Base-by-base conservation (phyloP, 1,140 invertebrate genomes). In the Dendrolimus kikuchii region DNA sequence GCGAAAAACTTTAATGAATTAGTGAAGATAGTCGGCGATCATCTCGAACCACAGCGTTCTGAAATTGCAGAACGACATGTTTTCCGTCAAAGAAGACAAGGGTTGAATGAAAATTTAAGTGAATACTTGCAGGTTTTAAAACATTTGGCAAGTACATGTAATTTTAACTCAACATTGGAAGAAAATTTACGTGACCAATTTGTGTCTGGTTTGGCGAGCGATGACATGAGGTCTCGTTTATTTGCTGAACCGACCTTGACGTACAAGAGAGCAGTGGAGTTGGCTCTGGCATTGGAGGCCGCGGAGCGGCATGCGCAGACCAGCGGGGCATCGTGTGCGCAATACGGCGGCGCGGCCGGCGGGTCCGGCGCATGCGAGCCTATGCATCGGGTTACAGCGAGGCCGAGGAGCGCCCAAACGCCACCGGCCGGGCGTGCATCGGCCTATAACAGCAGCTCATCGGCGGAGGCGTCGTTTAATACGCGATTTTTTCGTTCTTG, bases 41-140 rank as follows among this genome's bases (percentile, higher is more conserved):
- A 60, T 40, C 39, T 56, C 5, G 59, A 61, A 57, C 59, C 59
- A 7, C 40, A 53, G 41, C 47, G 59, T 5, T 57, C 59, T 2
- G 54, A 57, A 36, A 54, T 57, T 2, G 59, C 59, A 7, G 55
- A 61, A 51, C 38, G 59, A 39, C 51, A 53, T 8, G 23, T 46
- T 2, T 46, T 53, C 40, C 36, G 51, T 5, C 38, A 23, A 10
- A 6, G 51, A 6, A 4, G 8, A 10, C 37, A 53, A 9, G 4
- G 4, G 7, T 5, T 5, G 8, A 8, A 8, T 1, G 49, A 51
- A 36, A 42, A 4, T 8, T 5, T 52, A 4, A 36, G 42, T 37
- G 42, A 44, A 7, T 52, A 52, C 37, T 37, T 52, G 6, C 50
- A 52, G 8, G 0, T n/a, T 8, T 45, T 44, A n/a, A 52, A 52